Evolutionary conservation across 1,140 invertebrate species (phyloP).

Genomic region (Saccostrea cuccullata): DNA sequence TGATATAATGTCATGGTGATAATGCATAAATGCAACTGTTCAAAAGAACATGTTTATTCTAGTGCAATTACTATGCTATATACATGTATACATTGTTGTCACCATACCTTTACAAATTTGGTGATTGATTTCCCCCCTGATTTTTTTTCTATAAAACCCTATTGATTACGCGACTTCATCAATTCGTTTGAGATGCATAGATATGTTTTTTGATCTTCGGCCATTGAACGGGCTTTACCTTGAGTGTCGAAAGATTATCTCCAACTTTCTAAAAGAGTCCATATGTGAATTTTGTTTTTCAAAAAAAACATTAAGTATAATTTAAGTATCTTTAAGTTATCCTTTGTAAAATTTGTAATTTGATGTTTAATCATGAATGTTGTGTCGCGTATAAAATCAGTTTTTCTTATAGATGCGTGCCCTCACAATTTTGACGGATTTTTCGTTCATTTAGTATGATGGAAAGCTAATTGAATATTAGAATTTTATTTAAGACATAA

Average conservation of each 20-base stretch:
- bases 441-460: not conserved
- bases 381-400: not conserved
- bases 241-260: not conserved
- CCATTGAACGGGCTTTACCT: not conserved
- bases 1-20: too few species aligned
- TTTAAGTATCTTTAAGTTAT: not conserved
- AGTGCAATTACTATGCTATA: too few species aligned
- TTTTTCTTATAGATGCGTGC: not conserved
- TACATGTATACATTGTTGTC: too few species aligned
- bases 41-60: too few species aligned
- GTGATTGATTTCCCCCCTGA: too few species aligned
- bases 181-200: not conserved
- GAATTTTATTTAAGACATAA: constrained; percentile 34
- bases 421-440: not conserved
- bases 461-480: constrained; percentile 29
- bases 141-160: not conserved
- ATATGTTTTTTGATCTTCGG: not conserved
- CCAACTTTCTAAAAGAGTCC: not conserved
- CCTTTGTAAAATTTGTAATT: constrained; percentile 4
- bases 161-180: not conserved
- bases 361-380: constrained; percentile 1
- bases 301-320: not conserved
- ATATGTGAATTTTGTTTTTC: not conserved
- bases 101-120: too few species aligned
- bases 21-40: too few species aligned